Percentiles rank a stretch among this genome's conserved stretches.
Conservation (phyloP, 1,140 invertebrate genomes). For the Drosophila yakuba region DNA sequence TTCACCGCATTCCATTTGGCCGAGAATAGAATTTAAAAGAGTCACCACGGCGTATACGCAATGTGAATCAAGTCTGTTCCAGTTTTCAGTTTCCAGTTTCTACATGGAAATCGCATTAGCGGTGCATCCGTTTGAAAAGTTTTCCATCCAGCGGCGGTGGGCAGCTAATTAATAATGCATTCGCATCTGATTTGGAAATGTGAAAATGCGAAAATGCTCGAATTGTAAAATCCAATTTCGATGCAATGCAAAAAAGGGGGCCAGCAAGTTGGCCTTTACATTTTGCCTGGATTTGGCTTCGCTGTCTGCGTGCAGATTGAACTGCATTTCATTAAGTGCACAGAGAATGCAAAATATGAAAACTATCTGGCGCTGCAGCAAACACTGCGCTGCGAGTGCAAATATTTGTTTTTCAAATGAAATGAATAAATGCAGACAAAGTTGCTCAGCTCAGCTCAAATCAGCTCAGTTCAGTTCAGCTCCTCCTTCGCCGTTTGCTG, state of each 20-base stretch:
- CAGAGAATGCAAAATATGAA: slow-evolving; percentile 46
- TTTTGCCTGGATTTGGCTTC: slow-evolving; percentile 15
- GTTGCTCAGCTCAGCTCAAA: background rate
- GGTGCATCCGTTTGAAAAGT: slow-evolving; percentile 47
- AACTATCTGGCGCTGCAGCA: slow-evolving; percentile 36
- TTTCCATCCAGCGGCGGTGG: slow-evolving; percentile 9
- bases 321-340: slow-evolving; percentile 62
- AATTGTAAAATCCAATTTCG: slow-evolving; percentile 41
- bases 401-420: slow-evolving; percentile 80
- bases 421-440: slow-evolving; percentile 60
- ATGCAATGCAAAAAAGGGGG: slow-evolving; percentile 15
- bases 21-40: slow-evolving; percentile 14
- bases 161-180: slow-evolving; percentile 75
- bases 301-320: slow-evolving; percentile 10
- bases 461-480: too few species aligned
- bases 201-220: slow-evolving; percentile 7
- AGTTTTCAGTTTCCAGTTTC: slow-evolving; percentile 16
- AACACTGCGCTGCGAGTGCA: slow-evolving; percentile 45
- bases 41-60: slow-evolving; percentile 55
- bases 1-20: slow-evolving; percentile 32
- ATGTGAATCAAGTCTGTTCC: slow-evolving; percentile 17
- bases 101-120: slow-evolving; percentile 67
- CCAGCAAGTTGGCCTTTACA: slow-evolving; percentile 36
- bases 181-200: slow-evolving; percentile 54
- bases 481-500: slow-evolving; percentile 9